Conservation (phyloP, 2,888 invertebrate genomes). For the Pseudococcus viburni region DNA sequence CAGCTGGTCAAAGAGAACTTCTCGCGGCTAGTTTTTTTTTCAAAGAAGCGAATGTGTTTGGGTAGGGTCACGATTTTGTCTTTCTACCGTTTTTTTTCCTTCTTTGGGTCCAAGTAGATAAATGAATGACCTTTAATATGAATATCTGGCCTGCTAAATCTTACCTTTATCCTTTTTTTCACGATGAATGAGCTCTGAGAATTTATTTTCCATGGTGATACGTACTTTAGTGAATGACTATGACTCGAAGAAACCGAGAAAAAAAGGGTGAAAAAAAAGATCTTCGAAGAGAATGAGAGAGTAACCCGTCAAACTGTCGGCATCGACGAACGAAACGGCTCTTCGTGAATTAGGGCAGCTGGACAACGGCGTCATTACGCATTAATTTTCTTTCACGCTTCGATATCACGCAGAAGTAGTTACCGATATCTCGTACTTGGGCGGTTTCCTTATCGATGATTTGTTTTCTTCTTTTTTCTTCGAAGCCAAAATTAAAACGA, state of each 20-base stretch:
- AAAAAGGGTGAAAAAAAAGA: slow-evolving; percentile 9
- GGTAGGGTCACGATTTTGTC: not conserved
- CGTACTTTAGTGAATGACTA: not conserved
- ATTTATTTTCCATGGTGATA: slow-evolving; percentile 15
- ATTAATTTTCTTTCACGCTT: slow-evolving; percentile 36
- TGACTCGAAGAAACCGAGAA: slow-evolving; percentile 12
- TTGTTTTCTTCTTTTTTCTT: not conserved
- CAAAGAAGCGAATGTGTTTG: slow-evolving; percentile 1
- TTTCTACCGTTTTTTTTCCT: not conserved
- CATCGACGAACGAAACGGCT: not conserved
- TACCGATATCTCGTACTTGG: not conserved
- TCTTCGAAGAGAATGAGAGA: not conserved
- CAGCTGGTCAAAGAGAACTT: slow-evolving; percentile 58
- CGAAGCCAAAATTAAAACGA: too few relatives aligned
- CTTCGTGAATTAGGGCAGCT: slow-evolving; percentile 37
- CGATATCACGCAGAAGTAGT: not conserved
- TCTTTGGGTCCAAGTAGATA: not conserved
- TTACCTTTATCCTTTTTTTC: not conserved
- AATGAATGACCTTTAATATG: not conserved
- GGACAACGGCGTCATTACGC: slow-evolving; percentile 33
- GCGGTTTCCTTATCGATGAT: not conserved
- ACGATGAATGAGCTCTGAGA: not conserved
- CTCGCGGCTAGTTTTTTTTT: slow-evolving; percentile 45
- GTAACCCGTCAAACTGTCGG: not conserved
- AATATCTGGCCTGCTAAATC: not conserved